Base-by-base conservation (phyloP, 1,140 invertebrate species). In the Drosophila santomea region DNA sequence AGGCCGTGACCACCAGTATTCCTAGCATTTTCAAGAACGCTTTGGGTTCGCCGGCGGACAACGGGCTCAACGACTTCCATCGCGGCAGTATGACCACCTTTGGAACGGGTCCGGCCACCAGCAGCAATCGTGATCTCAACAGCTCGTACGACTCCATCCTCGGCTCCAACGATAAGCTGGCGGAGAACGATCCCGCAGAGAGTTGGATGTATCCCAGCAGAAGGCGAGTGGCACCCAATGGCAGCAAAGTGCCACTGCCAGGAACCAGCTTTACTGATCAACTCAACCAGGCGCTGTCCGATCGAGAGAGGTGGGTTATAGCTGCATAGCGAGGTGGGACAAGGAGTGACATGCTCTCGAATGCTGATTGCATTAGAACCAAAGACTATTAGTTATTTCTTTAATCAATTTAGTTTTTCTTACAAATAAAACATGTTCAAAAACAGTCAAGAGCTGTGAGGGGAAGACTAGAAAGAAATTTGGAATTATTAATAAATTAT, bases 211-310 rank as follows among this genome's bases (percentile, higher is more conserved):
- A 92, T 63, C 91, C 91, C 6, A 91, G 84, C 43, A 74, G 92
- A 2, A 45, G 88, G 15, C 78, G 94, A 15, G 90, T 91, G 36
- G 81, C 81, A 7, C 93, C 93, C 45, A 91, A 86, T 17, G 90
- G 91, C 52, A 78, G 78, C 45, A 92, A 92, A 81, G 75, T 71
- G 5, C 67, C 67, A 12, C 36, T 94, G 86, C 95, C 96, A 48
- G 79, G 75, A 14, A 93, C 95, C 74, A 96, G 95, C 47, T 93
- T 97, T 54, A 96, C 96, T 1, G 96, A 97, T 91, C 96, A 97
- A 89, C 93, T 97, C 62, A 97, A 97, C 93, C 96, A 96, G 91
- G 96, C 97, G 78, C 92, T 96, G 76, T 95, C 96, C 44, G 96
- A 96, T 89, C 94, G 96, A 73, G 96, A 96, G 91, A 94, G 95